Evolutionary conservation across 2,113 vertebrate genomes (phyloP).

Genomic region (Sinocyclocheilus rhinocerous): DNA sequence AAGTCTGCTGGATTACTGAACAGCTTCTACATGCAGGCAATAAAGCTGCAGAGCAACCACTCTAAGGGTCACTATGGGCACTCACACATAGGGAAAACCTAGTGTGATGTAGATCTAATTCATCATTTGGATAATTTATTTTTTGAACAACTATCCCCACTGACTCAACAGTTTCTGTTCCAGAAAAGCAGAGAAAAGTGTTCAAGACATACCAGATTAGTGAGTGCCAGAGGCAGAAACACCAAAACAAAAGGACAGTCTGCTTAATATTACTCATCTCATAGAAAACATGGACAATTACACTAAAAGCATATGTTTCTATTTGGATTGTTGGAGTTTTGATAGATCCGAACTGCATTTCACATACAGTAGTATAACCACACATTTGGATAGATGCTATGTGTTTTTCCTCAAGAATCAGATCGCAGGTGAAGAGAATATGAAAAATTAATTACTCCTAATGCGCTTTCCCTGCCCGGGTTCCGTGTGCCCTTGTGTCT

Average conservation of each 20-base stretch:
- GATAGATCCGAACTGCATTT: neutral
- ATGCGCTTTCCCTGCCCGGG: slow-evolving; percentile 38
- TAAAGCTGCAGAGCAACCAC: neutral
- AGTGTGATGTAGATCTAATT: neutral
- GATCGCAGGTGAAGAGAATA: slow-evolving; percentile 52
- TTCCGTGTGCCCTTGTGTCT: slow-evolving; percentile 38
- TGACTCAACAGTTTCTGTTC: neutral
- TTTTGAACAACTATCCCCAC: neutral
- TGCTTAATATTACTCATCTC: neutral
- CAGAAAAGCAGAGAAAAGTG: neutral
- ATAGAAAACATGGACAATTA: neutral
- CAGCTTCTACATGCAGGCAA: neutral
- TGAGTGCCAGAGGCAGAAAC: neutral
- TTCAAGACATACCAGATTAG: neutral
- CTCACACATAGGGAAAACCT: neutral
- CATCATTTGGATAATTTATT: neutral
- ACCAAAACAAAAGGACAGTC: neutral
- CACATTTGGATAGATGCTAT: neutral
- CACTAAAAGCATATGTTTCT: neutral
- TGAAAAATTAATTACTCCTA: slow-evolving; percentile 60
- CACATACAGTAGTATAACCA: neutral
- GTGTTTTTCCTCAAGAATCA: slow-evolving; percentile 30
- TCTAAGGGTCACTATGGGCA: no score
- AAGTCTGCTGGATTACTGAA: slow-evolving; percentile 1
- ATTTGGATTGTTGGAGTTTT: neutral